Percentiles rank a stretch among this genome's conserved stretches.
phyloP scores from a whole-genome alignment of 1,140 invertebrate species.

The Heliconius eleuchia region DNA sequence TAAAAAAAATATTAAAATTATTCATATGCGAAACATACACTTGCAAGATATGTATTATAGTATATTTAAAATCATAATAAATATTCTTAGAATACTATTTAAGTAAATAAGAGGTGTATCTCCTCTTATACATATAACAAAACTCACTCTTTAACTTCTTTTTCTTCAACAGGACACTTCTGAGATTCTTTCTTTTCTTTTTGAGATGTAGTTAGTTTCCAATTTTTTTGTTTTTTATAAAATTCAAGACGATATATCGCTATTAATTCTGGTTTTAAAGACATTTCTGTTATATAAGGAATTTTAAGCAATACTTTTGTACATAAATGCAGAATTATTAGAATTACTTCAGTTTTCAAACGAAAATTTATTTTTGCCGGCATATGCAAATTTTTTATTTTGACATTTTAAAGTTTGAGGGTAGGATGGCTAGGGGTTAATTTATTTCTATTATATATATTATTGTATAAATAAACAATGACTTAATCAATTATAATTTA shows the following conservation, averaged over 20 bases:
- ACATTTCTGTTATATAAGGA: constrained; percentile 24
- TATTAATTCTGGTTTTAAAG: constrained; percentile 42
- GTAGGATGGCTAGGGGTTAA: neutral
- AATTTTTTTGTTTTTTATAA: constrained; percentile 59
- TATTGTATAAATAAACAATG: neutral
- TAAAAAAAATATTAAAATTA: too few relatives aligned
- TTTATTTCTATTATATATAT: neutral
- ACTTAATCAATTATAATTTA: too few relatives aligned
- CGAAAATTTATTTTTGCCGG: constrained; percentile 15
- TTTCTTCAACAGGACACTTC: constrained; percentile 10
- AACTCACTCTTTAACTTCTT: constrained; percentile 10
- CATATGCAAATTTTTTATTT: neutral
- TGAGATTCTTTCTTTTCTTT: constrained; percentile 37
- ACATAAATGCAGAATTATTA: constrained; percentile 2
- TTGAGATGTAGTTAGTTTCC: constrained; percentile 44
- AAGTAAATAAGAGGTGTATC: too few relatives aligned
- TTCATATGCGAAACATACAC: too few relatives aligned
- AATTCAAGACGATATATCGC: constrained; percentile 57
- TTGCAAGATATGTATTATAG: neutral
- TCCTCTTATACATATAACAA: neutral
- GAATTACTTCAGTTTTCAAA: neutral
- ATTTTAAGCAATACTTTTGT: neutral
- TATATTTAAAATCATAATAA: neutral
- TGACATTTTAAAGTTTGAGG: constrained; percentile 23
- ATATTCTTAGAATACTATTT: too few relatives aligned